Percentiles rank a stretch among this genome's conserved stretches.
Evolutionary conservation across 2,113 vertebrate genomes (phyloP).

Genomic region (Aspidoscelis tigris): DNA sequence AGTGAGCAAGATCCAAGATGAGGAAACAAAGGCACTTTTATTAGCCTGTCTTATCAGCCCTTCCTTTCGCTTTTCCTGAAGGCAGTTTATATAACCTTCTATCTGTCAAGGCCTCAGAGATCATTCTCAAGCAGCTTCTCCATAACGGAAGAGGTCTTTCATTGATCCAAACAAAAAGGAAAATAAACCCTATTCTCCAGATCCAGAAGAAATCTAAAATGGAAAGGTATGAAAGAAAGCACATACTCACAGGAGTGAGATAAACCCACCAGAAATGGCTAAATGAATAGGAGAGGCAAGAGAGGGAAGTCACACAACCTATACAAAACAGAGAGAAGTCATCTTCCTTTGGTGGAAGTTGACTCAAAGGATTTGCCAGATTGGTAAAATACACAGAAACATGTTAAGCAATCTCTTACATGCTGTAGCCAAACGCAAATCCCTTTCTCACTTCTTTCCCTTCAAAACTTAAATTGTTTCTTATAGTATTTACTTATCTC

Average conservation of each 20-base stretch:
- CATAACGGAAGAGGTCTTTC: background rate
- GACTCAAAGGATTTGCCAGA: no score
- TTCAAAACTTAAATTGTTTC: no score
- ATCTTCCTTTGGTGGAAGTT: background rate
- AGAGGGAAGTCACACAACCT: background rate
- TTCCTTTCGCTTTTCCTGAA: conserved; percentile 18
- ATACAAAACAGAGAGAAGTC: background rate
- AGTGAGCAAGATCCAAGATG: accelerated
- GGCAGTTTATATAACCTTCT: background rate
- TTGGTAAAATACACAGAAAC: no score
- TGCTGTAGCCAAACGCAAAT: no score
- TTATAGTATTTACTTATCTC: no score
- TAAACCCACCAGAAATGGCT: background rate
- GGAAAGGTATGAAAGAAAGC: background rate
- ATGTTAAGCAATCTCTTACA: no score
- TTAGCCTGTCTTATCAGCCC: conserved; percentile 1
- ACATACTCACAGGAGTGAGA: accelerated
- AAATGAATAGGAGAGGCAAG: background rate
- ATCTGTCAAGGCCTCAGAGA: background rate
- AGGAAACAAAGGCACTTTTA: background rate
- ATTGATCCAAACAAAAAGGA: conserved; percentile 2
- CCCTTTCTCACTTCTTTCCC: no score
- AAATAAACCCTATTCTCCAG: accelerated
- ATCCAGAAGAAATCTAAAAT: background rate
- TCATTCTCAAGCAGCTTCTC: background rate